Conservation (phyloP, 1,140 invertebrate species). For the Bilobella aurantiaca region DNA sequence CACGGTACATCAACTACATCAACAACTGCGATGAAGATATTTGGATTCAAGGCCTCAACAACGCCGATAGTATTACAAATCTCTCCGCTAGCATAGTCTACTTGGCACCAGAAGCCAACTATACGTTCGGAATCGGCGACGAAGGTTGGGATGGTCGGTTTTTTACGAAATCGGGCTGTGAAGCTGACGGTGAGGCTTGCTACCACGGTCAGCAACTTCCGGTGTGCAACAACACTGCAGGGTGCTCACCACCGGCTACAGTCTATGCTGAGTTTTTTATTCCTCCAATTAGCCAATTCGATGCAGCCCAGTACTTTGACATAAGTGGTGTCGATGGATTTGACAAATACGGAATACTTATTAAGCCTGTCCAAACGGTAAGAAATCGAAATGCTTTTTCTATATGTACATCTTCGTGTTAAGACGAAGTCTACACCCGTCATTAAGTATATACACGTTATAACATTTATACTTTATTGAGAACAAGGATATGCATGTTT, state of each 20-base stretch:
- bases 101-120: neutral
- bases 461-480: too few relatives aligned
- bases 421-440: too few relatives aligned
- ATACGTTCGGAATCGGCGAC: neutral
- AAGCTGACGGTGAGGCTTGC: neutral
- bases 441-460: too few relatives aligned
- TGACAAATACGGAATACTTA: neutral
- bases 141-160: neutral
- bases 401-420: too few relatives aligned
- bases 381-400: too few relatives aligned
- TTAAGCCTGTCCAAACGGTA: neutral
- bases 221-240: neutral
- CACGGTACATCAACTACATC: neutral
- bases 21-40: neutral
- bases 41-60: neutral
- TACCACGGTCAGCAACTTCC: neutral
- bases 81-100: neutral
- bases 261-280: neutral
- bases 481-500: too few relatives aligned
- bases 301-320: neutral
- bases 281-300: neutral
- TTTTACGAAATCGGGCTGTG: neutral
- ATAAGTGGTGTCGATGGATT: neutral
- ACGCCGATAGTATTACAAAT: neutral
- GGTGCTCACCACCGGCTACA: neutral